Evolutionary conservation across 2,888 invertebrate species (phyloP), one percentile per base, ranked within the genome.

Genomic region (Leptodirus hochenwartii): DNA sequence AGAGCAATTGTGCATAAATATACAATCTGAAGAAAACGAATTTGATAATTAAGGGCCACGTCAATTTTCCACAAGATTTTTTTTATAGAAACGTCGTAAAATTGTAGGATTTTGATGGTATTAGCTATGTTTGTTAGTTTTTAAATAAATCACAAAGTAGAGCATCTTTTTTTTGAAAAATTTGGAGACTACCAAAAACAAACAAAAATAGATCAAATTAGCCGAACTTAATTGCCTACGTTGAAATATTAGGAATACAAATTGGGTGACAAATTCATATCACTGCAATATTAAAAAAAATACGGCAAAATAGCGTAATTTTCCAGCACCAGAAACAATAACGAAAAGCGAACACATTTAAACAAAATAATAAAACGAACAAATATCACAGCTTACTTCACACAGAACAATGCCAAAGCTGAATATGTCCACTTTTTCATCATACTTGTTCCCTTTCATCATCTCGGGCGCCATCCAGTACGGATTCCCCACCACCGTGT

Each of bases 401-500:
- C 93, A 93, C 3, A 91, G 59, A 35, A 93, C 79, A 39, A 93
- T 91, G 17, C 93, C 93, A 55, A 85, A 93, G 15, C 90, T 90
- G 56, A 93, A 93, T 36, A 93, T 78, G 48, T 93, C 93, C 1
- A 93, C 93, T 54, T 88, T 88, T 51, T 93, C 91, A 48, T 93
- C 91, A 52, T 93, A 93, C 39, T 82, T 81, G 46, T 85, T 81
- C 12, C 90, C 90, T 52, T 82, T 87, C 84, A 93, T 85, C 93
- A 93, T 93, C 56, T 93, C 93, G 1, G 93, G 93, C 1, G 93
- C 93, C 93, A 93, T 93, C 90, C 91, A 93, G 56, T 90, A 93
- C 1, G 93, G 91, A 62, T 88, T 91, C 2, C 93, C 93, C 0
- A 93, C 93, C 15, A 93, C 90, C 0, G 91, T 93, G 53, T 91